Evolutionary conservation across 2,888 invertebrate genomes (phyloP), one percentile per base, ranked within the genome.

Genomic region (Argynnis bischoffii): DNA sequence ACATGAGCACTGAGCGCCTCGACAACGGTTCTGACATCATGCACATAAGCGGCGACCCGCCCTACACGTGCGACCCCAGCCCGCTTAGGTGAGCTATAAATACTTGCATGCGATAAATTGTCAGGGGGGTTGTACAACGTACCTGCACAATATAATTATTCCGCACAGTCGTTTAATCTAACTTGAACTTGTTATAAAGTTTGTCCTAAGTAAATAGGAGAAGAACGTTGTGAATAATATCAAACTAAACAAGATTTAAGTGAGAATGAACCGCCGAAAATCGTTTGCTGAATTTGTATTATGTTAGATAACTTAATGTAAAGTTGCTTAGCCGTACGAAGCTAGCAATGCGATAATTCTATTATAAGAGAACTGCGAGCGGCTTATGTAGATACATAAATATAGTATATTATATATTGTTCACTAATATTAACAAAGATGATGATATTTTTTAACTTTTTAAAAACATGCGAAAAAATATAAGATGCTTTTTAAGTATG

Each of bases 31-130:
- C 86, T 69, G 88, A 89, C 80, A 74, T 91, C 71, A 92, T 93
- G 92, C 92, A 92, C 84, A 91, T 92, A 78, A 90, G 88, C 75
- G 87, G 86, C 56, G 91, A 91, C 76, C 85, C 89, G 67, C 87
- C 89, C 47, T 91, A 89, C 82, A 87, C 89, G 64, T 89, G 90
- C 83, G 89, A 91, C 77, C 88, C 92, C 77, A 94, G 92, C 81
- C 90, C 90, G 50, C 85, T 91, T 70, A 88, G 91, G 92, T 92
- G 72, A 59, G 64, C 55, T 66, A 48, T 57, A 56, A 18, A 53
- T 18, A 26, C 13, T n/a, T 41, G 14, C 14, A 26, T 14, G 53
- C 55, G 11, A 55, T 55, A 55, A 41, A 55, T 41, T 55, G 55
- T 0, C 35, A 16, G 11, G 31, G 13, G 35, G n/a, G 26, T 55